These are phyloP conservation scores for Clarias gariepinus DNA, from an alignment of 2,113 vertebrate species.

Conservation along the genomic window DNA sequence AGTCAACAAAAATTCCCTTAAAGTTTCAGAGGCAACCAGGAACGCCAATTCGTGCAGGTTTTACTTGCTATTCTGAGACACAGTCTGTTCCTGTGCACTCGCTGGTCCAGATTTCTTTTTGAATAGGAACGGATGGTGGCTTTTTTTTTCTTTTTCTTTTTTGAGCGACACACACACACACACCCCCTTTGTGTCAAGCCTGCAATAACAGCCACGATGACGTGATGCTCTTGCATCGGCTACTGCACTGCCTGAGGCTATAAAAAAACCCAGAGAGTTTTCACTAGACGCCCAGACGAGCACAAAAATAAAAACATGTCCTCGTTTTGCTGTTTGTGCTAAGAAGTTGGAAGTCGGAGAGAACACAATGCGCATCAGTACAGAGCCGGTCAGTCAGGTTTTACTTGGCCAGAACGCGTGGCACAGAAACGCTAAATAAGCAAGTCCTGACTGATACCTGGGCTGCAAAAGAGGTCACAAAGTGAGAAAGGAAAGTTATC, in stretches of 20 bases:
- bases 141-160: slow-evolving; percentile 4
- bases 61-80: neutral
- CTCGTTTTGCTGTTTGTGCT: neutral
- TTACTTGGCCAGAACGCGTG: slow-evolving; percentile 7
- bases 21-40: neutral
- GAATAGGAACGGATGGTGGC: neutral
- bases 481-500: neutral
- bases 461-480: neutral
- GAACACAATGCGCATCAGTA: neutral
- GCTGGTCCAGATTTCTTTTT: neutral
- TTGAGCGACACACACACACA: slow-evolving; percentile 26
- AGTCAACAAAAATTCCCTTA: neutral
- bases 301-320: neutral
- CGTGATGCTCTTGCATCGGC: slow-evolving; percentile 58
- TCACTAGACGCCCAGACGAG: slow-evolving; percentile 32
- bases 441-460: slow-evolving; percentile 32
- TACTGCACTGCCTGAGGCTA: slow-evolving; percentile 51
- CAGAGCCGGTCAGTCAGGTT: slow-evolving; percentile 31
- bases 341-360: slow-evolving; percentile 9
- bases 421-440: slow-evolving; percentile 30
- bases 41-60: neutral
- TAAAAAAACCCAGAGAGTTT: slow-evolving; percentile 47
- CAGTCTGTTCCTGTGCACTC: neutral
- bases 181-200: slow-evolving; percentile 52
- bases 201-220: slow-evolving; percentile 51